Percentiles rank a stretch among this genome's conserved stretches.
Conservation (phyloP, 1,140 invertebrate species). For the Heliconius hewitsoni region DNA sequence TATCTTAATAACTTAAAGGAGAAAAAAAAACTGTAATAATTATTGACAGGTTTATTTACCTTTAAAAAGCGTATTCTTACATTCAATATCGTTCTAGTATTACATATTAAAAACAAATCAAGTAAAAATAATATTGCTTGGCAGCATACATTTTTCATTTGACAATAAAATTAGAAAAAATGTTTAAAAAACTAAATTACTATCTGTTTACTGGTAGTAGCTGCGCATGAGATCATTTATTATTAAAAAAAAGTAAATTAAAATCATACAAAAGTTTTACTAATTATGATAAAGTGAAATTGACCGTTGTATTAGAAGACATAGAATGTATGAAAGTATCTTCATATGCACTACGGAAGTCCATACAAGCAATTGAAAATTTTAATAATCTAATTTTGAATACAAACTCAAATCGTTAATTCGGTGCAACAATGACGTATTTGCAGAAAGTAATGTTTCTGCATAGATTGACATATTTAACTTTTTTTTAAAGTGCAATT, state of each 20-base stretch:
- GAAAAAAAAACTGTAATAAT: background rate
- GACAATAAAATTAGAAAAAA: slow-evolving; percentile 4
- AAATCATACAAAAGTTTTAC: slow-evolving; percentile 6
- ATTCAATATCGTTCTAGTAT: slow-evolving; percentile 11
- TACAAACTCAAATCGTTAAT: too few species aligned
- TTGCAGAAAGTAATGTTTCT: too few species aligned
- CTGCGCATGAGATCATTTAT: slow-evolving; percentile 5
- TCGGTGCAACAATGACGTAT: too few species aligned
- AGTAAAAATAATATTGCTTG: slow-evolving; percentile 8
- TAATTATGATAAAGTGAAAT: background rate
- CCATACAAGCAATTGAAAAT: too few species aligned
- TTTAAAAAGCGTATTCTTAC: slow-evolving; percentile 27
- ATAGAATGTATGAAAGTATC: too few species aligned
- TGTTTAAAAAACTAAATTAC: background rate
- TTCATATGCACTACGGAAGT: too few species aligned
- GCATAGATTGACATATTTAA: too few species aligned
- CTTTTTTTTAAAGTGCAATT: too few species aligned
- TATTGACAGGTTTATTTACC: slow-evolving; percentile 18
- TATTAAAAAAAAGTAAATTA: background rate
- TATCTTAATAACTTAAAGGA: background rate
- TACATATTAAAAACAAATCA: slow-evolving; percentile 10
- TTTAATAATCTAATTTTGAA: too few species aligned
- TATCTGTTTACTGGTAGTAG: background rate
- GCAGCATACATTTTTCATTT: background rate
- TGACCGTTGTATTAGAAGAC: background rate